Conservation (phyloP, 2,888 invertebrate species). For the Rotaria socialis region DNA sequence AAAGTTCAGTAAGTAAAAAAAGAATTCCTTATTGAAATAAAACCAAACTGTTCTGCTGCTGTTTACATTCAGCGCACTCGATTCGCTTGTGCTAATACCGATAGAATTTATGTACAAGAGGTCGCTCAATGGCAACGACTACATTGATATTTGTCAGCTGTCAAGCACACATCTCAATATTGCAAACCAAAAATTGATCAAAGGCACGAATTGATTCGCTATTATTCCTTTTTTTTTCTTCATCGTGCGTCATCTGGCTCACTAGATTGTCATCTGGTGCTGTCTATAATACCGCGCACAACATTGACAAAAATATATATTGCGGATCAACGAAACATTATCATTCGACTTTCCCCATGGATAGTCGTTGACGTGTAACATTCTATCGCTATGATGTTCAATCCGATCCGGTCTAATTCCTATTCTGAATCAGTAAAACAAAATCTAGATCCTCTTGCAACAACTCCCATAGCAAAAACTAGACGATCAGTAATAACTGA, state of each 20-base stretch:
- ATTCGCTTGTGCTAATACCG: not conserved
- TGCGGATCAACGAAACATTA: not conserved
- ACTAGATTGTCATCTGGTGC: not conserved
- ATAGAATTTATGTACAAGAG: not conserved
- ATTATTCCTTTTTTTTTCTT: not conserved
- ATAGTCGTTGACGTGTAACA: not conserved
- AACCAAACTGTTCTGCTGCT: not conserved
- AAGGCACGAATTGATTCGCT: not conserved
- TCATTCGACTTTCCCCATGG: not conserved
- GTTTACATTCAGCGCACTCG: not conserved
- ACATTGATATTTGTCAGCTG: not conserved
- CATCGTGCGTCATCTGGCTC: not conserved
- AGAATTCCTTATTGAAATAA: not conserved
- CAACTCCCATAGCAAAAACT: not conserved
- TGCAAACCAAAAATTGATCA: not conserved
- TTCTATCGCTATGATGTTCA: not conserved
- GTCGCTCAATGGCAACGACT: not conserved
- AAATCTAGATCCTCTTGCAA: not conserved
- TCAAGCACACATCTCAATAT: not conserved
- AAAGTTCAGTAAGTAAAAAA: not conserved
- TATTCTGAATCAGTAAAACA: conserved; percentile 24
- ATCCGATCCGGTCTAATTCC: conserved; percentile 19
- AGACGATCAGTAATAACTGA: not conserved
- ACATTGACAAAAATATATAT: not conserved
- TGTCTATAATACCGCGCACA: not conserved